phyloP scores from a whole-genome alignment of 2,113 vertebrate species.

The Rhizomys pruinosus region DNA sequence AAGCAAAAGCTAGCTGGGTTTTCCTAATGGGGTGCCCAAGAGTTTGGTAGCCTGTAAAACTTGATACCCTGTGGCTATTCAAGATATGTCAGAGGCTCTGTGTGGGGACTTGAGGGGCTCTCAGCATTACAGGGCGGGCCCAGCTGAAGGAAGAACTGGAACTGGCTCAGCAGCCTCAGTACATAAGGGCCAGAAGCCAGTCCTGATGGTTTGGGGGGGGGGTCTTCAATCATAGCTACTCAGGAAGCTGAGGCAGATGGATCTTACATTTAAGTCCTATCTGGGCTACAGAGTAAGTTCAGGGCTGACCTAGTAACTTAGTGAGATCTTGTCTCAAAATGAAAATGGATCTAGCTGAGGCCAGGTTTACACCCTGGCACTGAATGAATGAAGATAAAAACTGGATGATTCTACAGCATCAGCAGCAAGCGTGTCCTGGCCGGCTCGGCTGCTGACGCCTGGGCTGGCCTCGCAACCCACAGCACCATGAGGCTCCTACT shows the following conservation, averaged over 20 bases:
- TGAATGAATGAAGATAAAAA: neutral
- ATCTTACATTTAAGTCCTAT: neutral
- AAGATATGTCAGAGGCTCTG: neutral
- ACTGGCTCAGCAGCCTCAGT: neutral
- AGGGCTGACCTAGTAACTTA: neutral
- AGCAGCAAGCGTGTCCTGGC: neutral
- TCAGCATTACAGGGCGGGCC: neutral
- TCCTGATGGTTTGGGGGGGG: neutral
- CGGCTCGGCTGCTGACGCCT: neutral
- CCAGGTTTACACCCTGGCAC: neutral
- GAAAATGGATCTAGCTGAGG: neutral
- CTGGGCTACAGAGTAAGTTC: neutral
- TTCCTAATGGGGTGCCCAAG: neutral
- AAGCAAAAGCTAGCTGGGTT: no score
- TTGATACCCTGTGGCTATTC: fast-evolving
- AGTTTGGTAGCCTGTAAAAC: neutral
- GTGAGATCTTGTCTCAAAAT: neutral
- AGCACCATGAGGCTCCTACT: neutral
- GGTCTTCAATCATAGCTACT: neutral
- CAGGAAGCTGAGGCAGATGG: neutral
- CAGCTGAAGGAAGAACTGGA: neutral
- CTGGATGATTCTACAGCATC: neutral
- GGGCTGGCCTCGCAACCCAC: neutral
- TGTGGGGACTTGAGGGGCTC: neutral
- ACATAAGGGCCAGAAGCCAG: neutral